Conservation (phyloP, 2,113 vertebrate species). For the Ptilorrhoa leucosticta region DNA sequence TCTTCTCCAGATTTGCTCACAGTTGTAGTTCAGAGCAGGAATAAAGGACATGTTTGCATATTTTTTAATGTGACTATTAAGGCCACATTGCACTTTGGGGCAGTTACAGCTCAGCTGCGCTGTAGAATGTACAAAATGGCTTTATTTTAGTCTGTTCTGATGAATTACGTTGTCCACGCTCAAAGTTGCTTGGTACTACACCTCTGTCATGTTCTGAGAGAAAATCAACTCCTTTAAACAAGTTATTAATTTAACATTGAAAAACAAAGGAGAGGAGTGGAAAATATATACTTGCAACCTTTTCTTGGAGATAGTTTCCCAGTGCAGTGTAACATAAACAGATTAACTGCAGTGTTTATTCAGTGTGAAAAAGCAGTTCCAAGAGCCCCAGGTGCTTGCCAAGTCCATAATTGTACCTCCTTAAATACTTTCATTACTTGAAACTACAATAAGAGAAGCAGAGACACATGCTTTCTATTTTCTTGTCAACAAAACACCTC, state of each 20-base stretch:
- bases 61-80: background rate
- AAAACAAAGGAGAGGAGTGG: conserved; percentile 24
- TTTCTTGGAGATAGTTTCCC: conserved; percentile 75
- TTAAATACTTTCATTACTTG: conserved; percentile 83
- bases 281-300: conserved; percentile 58
- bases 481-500: conserved; percentile 81
- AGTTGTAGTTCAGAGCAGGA: background rate
- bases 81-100: background rate
- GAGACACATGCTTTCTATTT: conserved; percentile 78
- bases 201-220: background rate
- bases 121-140: background rate
- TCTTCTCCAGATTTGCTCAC: background rate
- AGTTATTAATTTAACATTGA: conserved; percentile 54
- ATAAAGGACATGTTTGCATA: background rate
- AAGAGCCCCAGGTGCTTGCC: conserved; percentile 81
- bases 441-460: conserved; percentile 73
- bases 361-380: conserved; percentile 80
- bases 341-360: conserved; percentile 80
- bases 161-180: background rate
- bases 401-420: conserved; percentile 83
- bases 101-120: background rate
- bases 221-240: conserved; percentile 39
- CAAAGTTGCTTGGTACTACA: background rate
- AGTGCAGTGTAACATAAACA: conserved; percentile 72
- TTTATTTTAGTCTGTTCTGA: background rate